These are phyloP conservation scores for Drosophila athabasca DNA, from an alignment of 1,140 invertebrate genomes.

Conservation along the genomic window DNA sequence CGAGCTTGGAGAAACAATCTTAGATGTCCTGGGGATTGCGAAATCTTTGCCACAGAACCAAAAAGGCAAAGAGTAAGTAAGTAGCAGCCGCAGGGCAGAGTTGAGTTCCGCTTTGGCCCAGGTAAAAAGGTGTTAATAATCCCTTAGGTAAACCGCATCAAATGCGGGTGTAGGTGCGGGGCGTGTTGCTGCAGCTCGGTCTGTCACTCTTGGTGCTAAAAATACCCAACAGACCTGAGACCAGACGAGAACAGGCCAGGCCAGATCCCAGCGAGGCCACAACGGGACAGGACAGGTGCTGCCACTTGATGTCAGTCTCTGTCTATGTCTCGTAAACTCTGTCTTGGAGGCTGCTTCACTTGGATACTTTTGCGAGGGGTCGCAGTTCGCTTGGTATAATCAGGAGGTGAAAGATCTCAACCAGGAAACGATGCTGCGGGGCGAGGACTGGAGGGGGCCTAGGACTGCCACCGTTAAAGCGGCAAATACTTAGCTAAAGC, in stretches of 20 bases:
- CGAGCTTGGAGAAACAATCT: too few relatives aligned
- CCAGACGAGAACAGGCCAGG: constrained; percentile 2
- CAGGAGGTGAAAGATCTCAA: not conserved
- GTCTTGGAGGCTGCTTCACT: not conserved
- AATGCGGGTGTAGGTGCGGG: constrained; percentile 29
- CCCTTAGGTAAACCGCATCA: constrained; percentile 63
- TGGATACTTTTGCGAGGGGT: not conserved
- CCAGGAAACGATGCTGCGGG: not conserved
- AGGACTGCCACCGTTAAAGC: constrained; percentile 1
- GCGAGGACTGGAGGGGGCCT: not conserved
- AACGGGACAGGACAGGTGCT: constrained; percentile 16
- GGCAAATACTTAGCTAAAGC: constrained; percentile 60
- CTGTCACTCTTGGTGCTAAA: constrained; percentile 42
- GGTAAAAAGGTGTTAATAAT: constrained; percentile 59
- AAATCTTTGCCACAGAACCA: constrained; percentile 5
- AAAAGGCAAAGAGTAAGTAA: constrained; percentile 3
- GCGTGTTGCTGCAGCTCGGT: constrained; percentile 24
- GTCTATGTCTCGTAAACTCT: constrained; percentile 12
- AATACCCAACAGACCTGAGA: constrained; percentile 36
- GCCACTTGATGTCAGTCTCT: constrained; percentile 40
- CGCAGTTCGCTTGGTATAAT: constrained; percentile 3
- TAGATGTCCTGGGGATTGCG: not conserved
- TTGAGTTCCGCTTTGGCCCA: constrained; percentile 23
- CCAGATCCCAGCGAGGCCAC: not conserved
- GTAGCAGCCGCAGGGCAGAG: not conserved